Evolutionary conservation across 2,113 vertebrate genomes (phyloP).

Genomic region (Alosa alosa): DNA sequence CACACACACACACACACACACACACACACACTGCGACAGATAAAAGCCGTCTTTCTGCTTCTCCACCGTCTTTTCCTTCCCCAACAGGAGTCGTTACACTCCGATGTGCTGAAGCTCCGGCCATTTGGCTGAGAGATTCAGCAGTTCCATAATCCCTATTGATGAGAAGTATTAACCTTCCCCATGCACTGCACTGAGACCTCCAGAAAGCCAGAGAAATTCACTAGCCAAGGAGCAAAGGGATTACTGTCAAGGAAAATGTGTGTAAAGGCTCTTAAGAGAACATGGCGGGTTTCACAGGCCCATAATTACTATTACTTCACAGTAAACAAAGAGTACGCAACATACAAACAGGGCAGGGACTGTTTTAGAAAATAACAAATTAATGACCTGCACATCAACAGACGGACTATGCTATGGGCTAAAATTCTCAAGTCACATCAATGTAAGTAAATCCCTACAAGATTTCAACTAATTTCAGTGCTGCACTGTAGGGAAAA

Average conservation of each 20-base stretch:
- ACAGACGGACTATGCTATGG: background rate
- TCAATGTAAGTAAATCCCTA: background rate
- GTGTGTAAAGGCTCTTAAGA: background rate
- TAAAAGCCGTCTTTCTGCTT: conserved; percentile 28
- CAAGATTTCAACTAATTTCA: background rate
- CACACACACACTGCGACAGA: background rate
- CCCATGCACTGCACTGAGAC: conserved; percentile 22
- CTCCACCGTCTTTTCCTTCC: conserved; percentile 31
- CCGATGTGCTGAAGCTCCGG: conserved; percentile 23
- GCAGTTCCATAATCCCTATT: conserved; percentile 39
- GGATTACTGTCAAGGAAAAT: conserved; percentile 29
- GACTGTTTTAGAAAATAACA: background rate
- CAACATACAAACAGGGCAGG: background rate
- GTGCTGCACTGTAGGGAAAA: background rate
- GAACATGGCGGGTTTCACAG: background rate
- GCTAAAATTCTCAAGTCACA: background rate
- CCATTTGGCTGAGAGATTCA: conserved; percentile 20
- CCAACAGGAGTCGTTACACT: background rate
- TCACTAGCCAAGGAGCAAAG: conserved; percentile 19
- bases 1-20: background rate
- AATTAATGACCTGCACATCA: background rate
- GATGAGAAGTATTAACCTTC: conserved; percentile 37
- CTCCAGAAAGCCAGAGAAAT: conserved; percentile 29
- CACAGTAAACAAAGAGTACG: background rate
- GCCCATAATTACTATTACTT: background rate